Evolutionary conservation across 2,888 invertebrate genomes (phyloP).

Genomic region (Nemoura dubitans): DNA sequence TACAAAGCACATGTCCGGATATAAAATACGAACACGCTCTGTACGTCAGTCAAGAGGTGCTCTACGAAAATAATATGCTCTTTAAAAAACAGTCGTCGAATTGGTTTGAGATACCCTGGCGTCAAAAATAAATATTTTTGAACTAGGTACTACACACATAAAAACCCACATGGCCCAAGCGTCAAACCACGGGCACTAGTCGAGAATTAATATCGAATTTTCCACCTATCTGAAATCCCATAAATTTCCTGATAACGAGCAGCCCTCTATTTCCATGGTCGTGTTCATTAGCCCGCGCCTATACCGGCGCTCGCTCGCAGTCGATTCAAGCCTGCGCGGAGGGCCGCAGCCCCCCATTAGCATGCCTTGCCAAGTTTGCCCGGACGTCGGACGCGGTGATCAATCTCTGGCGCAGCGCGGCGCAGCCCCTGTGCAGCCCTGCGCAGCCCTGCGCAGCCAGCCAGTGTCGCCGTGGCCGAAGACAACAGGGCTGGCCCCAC

Average conservation of each 20-base stretch:
- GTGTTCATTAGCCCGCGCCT: constrained; percentile 1
- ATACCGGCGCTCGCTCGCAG: not conserved
- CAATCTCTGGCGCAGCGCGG: constrained; percentile 29
- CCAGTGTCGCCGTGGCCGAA: constrained; percentile 24
- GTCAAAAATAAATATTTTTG: not conserved
- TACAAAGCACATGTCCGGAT: not conserved
- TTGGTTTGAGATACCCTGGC: not conserved
- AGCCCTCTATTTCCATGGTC: not conserved
- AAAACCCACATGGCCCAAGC: not conserved
- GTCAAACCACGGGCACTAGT: not conserved
- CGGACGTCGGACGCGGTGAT: not conserved
- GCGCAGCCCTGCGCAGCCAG: not conserved
- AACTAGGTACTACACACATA: not conserved
- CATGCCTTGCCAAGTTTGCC: constrained; percentile 17
- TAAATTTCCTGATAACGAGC: constrained; percentile 27
- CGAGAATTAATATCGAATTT: constrained; percentile 5
- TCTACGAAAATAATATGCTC: not conserved
- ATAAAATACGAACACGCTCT: not conserved
- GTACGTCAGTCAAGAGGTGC: not conserved
- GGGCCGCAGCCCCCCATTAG: not conserved
- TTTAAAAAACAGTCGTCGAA: not conserved
- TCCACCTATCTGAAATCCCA: constrained; percentile 10
- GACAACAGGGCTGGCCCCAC: constrained; percentile 33
- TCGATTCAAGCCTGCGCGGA: not conserved
- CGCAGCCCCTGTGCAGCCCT: not conserved